Evolutionary conservation across 2,888 invertebrate species (phyloP).

Genomic region (Campoplex nolae): DNA sequence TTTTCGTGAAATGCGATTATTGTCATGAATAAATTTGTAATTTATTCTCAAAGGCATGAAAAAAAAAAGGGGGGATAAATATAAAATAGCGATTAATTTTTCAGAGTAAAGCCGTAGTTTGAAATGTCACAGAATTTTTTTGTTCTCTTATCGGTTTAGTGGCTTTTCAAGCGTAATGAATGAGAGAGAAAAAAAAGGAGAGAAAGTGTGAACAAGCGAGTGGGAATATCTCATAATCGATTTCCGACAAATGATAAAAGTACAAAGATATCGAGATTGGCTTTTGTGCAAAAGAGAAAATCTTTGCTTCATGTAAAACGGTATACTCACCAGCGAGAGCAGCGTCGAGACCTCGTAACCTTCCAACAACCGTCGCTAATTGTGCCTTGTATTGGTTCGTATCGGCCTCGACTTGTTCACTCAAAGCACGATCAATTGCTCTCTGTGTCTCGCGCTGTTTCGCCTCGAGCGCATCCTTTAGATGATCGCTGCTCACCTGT

Average conservation of each 20-base stretch:
- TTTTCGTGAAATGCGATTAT: background rate
- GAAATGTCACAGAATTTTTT: background rate
- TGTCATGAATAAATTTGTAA: background rate
- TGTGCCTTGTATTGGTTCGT: constrained; percentile 89
- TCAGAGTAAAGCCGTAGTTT: background rate
- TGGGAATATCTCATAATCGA: constrained; percentile 22
- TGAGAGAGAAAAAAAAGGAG: background rate
- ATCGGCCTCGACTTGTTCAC: constrained; percentile 89
- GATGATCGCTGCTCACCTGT: constrained; percentile 93
- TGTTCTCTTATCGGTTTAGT: constrained; percentile 5
- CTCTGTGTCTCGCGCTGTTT: constrained; percentile 87
- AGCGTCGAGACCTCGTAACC: constrained; percentile 91
- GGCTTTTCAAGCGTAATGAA: background rate
- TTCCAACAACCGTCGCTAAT: constrained; percentile 90
- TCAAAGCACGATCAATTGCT: constrained; percentile 86
- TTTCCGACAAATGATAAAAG: constrained; percentile 32
- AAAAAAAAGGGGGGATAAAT: background rate
- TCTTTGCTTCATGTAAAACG: background rate
- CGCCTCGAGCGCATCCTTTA: constrained; percentile 89
- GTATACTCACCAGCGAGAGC: constrained; percentile 89
- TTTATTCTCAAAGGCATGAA: background rate
- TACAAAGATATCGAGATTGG: constrained; percentile 2
- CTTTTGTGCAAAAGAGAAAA: constrained; percentile 1
- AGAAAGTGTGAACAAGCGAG: background rate
- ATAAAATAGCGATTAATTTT: background rate